Percentiles rank a stretch among this genome's conserved stretches.
Conservation (phyloP, 2,888 invertebrate species). For the Monochamus alternatus region DNA sequence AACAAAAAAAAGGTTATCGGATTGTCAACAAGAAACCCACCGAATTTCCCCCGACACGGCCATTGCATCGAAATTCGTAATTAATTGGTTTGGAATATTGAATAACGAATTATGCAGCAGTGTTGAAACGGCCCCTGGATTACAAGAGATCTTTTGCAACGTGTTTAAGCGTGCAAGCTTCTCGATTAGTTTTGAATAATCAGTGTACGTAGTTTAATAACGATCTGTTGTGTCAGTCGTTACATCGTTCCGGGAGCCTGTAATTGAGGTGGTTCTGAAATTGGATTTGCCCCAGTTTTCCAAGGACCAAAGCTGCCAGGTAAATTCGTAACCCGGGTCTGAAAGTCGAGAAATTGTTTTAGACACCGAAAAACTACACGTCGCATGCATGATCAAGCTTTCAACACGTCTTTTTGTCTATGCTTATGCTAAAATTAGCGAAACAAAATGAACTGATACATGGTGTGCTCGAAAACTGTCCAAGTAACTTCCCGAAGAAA, state of each 20-base stretch:
- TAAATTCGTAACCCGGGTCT: too few species aligned
- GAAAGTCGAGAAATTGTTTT: too few species aligned
- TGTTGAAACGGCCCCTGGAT: background rate
- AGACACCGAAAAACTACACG: too few species aligned
- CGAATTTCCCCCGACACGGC: background rate
- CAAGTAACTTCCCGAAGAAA: too few species aligned
- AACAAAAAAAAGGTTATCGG: background rate
- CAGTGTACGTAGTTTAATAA: slow-evolving; percentile 4
- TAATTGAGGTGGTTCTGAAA: background rate
- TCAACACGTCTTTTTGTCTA: too few species aligned
- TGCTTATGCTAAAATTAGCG: too few species aligned
- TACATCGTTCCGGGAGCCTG: background rate
- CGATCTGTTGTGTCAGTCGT: background rate
- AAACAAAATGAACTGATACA: too few species aligned
- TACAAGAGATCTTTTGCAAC: slow-evolving; percentile 3
- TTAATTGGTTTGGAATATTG: slow-evolving; percentile 12
- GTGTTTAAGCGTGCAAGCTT: slow-evolving; percentile 3
- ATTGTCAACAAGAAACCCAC: background rate
- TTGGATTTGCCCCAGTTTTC: slow-evolving; percentile 5
- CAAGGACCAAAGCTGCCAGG: background rate
- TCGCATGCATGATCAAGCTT: too few species aligned
- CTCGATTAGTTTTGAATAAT: slow-evolving; percentile 7
- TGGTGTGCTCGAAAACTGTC: too few species aligned
- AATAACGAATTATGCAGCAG: slow-evolving; percentile 11
- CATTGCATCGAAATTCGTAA: slow-evolving; percentile 3